Evolutionary conservation across 2,113 vertebrate genomes (phyloP), one percentile per base, ranked within the genome.

Genomic region (Neolamprologus hecqui): DNA sequence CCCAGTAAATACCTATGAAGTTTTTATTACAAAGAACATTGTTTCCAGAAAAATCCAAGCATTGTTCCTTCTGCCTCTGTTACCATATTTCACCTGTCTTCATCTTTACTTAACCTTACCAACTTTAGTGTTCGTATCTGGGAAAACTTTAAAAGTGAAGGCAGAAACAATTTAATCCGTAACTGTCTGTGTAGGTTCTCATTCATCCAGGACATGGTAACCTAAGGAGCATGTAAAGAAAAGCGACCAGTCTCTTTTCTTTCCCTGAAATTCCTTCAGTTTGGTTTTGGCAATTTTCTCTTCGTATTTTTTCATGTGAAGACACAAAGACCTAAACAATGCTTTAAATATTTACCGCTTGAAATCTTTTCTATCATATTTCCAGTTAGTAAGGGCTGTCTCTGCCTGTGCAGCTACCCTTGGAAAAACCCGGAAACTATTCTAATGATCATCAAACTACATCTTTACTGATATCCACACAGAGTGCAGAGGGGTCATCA

Each of bases 1-100:
- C 49, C 47, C 8, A 65, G 57, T 33, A 87, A 88, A 87, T 81
- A 90, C 6, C 31, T 82, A 42, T 83, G 26, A 93, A 26, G 81
- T 89, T 90, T 83, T 53, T 60, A 88, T 88, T 82, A 54, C 85
- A 55, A 55, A 6, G 0, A 85, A 88, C 84, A 75, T 31, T 6
- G n/a, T 88, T 58, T 54, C 26, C 11, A 77, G 42, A 35, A 42
- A 83, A 92, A 92, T 90, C 83, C 54, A 91, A 35, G 11, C 49
- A 75, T 51, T 73, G 37, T 47, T 80, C 21, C 54, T 79, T 51
- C 21, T 75, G 23, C 53, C 45, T 26, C 47, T 0, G 45, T 19
- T 79, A 23, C 60, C 65, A 65, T 45, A 35, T 60, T 85, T 49
- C 81, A 0, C 77, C 26, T 28, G n/a, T 84, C 40, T 63, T 84